Evolutionary conservation across 1,140 invertebrate genomes (phyloP).

Genomic region (Pygmarrhopalites habei): DNA sequence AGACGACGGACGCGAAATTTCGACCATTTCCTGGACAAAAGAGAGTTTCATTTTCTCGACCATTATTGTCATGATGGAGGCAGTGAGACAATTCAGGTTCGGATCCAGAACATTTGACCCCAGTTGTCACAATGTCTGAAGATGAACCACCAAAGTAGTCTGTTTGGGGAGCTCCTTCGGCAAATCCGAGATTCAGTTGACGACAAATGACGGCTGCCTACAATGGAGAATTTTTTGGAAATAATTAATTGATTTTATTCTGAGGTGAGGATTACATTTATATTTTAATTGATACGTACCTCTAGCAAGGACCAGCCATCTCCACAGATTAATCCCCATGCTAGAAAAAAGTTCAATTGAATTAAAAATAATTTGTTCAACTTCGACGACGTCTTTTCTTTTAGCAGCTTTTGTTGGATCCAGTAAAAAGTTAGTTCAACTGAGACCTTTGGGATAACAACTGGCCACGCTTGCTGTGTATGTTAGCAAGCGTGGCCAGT

Average conservation of each 20-base stretch:
- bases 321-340: constrained; percentile 76
- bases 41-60: constrained; percentile 21
- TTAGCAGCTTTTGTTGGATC: too few species aligned
- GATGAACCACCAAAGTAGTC: constrained; percentile 60
- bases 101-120: constrained; percentile 67
- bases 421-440: too few species aligned
- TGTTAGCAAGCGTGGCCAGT: too few species aligned
- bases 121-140: constrained; percentile 54
- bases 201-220: constrained; percentile 59
- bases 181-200: constrained; percentile 65
- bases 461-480: too few species aligned
- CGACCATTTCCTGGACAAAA: constrained; percentile 50
- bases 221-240: too few species aligned
- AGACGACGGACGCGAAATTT: constrained; percentile 67
- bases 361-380: background rate
- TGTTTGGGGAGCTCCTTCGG: constrained; percentile 63
- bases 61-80: constrained; percentile 51
- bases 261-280: too few species aligned
- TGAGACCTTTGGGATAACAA: too few species aligned
- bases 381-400: background rate
- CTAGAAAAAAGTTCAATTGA: constrained; percentile 30
- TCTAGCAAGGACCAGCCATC: constrained; percentile 83
- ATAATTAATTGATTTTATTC: too few species aligned
- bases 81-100: constrained; percentile 65
- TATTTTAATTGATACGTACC: too few species aligned